Evolutionary conservation across 2,113 vertebrate species (phyloP), one percentile per base, ranked within the genome.

Genomic region (Channa argus): DNA sequence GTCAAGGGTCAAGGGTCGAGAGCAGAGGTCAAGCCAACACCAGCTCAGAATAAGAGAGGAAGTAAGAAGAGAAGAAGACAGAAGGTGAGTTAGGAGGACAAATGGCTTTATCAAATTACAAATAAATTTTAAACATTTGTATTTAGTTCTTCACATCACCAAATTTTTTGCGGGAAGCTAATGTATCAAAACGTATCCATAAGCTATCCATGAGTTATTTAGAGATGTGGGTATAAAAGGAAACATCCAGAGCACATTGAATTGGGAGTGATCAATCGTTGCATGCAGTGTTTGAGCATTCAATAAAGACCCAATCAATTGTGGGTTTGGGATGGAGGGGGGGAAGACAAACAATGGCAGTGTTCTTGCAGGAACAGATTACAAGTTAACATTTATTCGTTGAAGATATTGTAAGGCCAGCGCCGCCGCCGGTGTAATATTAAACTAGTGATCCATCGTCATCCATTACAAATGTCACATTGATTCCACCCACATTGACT

Each of bases 381-480:
- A 96, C 94, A 95, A 95, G 95, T 96, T 96, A 97, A 96, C 95
- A 97, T 97, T 96, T 98, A 97, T 97, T 96, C 94, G 93, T 95
- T 95, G 92, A 89, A 83, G 85, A 90, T 91, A 95, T 94, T 94
- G 93, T 95, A 94, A 96, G 95, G 93, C 94, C 92, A 94, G 39
- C 38, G 9, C 91, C 89, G 92, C 95, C 95, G 93, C 89, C 92
- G 91, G 93, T 95, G 94, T 95, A 95, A 96, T 97, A 97, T 96
- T 96, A 96, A 96, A 94, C 91, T 93, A 91, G 93, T 92, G 94
- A 96, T 97, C 95, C 95, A 96, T 97, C 92, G 95, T 93, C 92
- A 95, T 92, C 93, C 85, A 76, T 97, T 96, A 96, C 89, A 95
- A 91, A 92, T 89, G 92, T 92, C 91, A 87, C 94, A 94, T 94